Conservation (phyloP, 2,113 vertebrate genomes). For the Holacanthus passer region DNA sequence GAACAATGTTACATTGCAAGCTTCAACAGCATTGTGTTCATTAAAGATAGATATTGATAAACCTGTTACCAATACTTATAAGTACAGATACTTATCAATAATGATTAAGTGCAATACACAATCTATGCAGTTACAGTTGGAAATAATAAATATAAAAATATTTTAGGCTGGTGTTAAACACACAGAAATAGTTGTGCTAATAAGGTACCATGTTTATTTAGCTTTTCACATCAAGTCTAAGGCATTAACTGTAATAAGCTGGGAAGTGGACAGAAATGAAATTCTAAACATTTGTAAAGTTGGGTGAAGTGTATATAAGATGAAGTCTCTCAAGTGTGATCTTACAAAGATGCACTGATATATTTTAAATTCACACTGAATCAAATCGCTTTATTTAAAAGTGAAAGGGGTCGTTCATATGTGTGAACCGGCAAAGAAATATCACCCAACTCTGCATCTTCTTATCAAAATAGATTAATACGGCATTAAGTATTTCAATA, state of each 20-base stretch:
- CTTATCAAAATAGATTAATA: background rate
- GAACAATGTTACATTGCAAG: constrained; percentile 10
- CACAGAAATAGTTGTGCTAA: background rate
- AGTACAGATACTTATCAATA: background rate
- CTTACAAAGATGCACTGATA: too few relatives aligned
- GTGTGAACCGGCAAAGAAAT: too few relatives aligned
- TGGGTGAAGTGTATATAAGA: background rate
- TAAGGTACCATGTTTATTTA: background rate
- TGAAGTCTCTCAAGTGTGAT: too few relatives aligned
- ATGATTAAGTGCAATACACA: background rate
- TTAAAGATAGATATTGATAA: background rate
- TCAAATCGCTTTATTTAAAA: background rate
- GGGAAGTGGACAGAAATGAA: background rate
- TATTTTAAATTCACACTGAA: background rate
- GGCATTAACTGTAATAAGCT: background rate
- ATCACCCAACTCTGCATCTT: too few relatives aligned
- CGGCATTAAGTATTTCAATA: background rate
- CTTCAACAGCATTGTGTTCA: background rate
- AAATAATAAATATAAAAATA: constrained; percentile 1
- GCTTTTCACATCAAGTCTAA: background rate
- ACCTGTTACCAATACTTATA: background rate
- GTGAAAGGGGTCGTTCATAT: background rate
- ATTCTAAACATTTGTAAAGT: background rate
- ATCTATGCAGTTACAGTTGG: background rate
- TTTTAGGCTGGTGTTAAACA: constrained; percentile 11